Conservation (phyloP, 2,797 vertebrate species). For the Notolepis coatsorum region DNA sequence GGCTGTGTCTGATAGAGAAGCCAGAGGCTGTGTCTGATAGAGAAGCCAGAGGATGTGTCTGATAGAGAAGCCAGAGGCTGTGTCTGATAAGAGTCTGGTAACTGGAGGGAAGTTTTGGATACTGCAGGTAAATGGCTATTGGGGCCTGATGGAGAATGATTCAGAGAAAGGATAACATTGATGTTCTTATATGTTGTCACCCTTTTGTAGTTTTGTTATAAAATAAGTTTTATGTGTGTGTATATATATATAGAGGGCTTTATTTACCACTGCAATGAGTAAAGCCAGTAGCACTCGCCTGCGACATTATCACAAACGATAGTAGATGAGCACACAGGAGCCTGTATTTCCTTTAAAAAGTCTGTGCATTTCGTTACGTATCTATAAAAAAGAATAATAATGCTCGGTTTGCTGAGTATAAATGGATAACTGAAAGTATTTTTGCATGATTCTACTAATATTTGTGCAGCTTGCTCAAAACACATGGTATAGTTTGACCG, state of each 20-base stretch:
- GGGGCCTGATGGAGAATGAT: slow-evolving; percentile 17
- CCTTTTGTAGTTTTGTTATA: slow-evolving; percentile 22
- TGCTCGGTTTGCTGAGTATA: slow-evolving; percentile 6
- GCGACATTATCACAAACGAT: slow-evolving; percentile 8
- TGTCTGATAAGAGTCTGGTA: too few species aligned
- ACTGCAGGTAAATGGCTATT: slow-evolving; percentile 27
- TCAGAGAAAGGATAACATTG: slow-evolving; percentile 24
- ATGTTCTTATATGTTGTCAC: slow-evolving; percentile 5
- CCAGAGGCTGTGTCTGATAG: too few species aligned
- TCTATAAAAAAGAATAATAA: slow-evolving; percentile 21
- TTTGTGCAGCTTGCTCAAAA: slow-evolving; percentile 33
- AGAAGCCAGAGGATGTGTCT: too few species aligned
- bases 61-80: too few species aligned
- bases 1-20: too few species aligned
- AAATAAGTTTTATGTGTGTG: slow-evolving; percentile 16
- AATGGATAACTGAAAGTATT: slow-evolving; percentile 8
- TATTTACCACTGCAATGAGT: background rate
- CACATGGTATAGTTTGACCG: slow-evolving; percentile 42
- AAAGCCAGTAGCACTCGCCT: slow-evolving; percentile 10
- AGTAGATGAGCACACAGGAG: slow-evolving; percentile 10
- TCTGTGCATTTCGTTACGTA: slow-evolving; percentile 12
- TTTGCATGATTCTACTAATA: slow-evolving; percentile 18
- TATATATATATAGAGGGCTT: slow-evolving; percentile 5
- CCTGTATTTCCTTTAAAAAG: slow-evolving; percentile 21
- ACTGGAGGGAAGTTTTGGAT: slow-evolving; percentile 37